phyloP scores from a whole-genome alignment of 2,113 vertebrate species.

The Mirounga angustirostris region DNA sequence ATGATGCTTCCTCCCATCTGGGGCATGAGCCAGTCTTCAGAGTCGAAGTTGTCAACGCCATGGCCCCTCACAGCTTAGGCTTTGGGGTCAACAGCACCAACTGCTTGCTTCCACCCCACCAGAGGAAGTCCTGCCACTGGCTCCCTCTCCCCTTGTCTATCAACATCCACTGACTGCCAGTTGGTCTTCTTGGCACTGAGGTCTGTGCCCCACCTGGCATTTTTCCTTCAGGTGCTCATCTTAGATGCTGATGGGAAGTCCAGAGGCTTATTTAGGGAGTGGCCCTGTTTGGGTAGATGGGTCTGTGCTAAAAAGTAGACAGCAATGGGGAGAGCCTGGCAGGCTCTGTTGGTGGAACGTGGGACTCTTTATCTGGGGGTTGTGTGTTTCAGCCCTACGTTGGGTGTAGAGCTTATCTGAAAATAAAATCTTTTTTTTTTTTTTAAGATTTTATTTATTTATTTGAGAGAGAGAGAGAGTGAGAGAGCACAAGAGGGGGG shows the following conservation, averaged over 20 bases:
- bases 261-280: not conserved
- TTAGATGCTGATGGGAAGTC: not conserved
- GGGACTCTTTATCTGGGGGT: not conserved
- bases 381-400: not conserved
- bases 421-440: not conserved
- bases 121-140: not conserved
- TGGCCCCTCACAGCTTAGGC: not conserved
- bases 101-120: not conserved
- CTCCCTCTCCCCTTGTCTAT: not conserved
- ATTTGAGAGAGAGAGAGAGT: too few species aligned
- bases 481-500: too few species aligned
- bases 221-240: not conserved
- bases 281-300: not conserved
- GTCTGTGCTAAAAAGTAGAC: not conserved
- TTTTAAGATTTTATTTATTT: too few species aligned
- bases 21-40: not conserved
- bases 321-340: not conserved
- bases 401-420: not conserved
- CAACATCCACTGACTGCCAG: not conserved
- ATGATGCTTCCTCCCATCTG: not conserved
- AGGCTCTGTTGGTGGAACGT: not conserved
- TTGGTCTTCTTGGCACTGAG: not conserved
- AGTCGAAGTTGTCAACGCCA: rapidly evolving
- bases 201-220: not conserved
- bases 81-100: not conserved